phyloP scores from a whole-genome alignment of 2,888 invertebrate genomes.

The Lamellibrachia columna region DNA sequence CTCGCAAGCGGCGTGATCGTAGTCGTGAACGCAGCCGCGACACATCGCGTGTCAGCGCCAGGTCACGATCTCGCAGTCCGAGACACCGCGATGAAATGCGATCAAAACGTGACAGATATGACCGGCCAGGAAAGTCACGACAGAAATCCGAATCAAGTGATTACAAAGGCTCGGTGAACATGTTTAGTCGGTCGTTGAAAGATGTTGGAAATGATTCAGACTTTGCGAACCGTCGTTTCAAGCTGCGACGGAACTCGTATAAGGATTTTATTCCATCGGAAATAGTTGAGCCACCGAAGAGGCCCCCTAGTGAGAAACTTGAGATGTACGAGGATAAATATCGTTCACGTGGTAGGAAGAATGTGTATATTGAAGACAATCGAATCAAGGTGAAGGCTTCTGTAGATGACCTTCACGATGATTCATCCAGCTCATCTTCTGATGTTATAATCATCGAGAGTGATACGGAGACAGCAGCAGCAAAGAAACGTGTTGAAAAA shows the following conservation, averaged over 20 bases:
- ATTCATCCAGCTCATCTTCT: background rate
- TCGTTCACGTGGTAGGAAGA: background rate
- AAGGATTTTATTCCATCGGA: constrained; percentile 19
- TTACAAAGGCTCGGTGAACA: constrained; percentile 33
- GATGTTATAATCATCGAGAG: background rate
- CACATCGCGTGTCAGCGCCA: background rate
- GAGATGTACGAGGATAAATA: background rate
- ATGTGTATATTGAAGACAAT: constrained; percentile 16
- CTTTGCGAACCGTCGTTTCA: constrained; percentile 23
- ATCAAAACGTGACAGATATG: constrained; percentile 17
- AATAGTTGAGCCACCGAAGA: background rate
- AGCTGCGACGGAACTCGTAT: constrained; percentile 31
- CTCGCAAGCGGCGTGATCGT: constrained; percentile 26
- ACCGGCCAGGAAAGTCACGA: constrained; percentile 18
- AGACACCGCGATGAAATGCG: constrained; percentile 20
- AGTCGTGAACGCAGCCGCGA: background rate
- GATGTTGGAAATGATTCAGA: constrained; percentile 25
- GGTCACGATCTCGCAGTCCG: constrained; percentile 27
- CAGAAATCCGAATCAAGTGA: constrained; percentile 20
- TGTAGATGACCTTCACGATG: background rate
- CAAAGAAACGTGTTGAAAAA: background rate
- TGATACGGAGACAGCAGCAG: background rate
- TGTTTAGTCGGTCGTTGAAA: constrained; percentile 36
- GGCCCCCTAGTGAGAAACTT: background rate
- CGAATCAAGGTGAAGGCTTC: background rate